These are phyloP conservation scores for Zalophus californianus DNA, from an alignment of 2,797 vertebrate species.

Conservation along the genomic window DNA sequence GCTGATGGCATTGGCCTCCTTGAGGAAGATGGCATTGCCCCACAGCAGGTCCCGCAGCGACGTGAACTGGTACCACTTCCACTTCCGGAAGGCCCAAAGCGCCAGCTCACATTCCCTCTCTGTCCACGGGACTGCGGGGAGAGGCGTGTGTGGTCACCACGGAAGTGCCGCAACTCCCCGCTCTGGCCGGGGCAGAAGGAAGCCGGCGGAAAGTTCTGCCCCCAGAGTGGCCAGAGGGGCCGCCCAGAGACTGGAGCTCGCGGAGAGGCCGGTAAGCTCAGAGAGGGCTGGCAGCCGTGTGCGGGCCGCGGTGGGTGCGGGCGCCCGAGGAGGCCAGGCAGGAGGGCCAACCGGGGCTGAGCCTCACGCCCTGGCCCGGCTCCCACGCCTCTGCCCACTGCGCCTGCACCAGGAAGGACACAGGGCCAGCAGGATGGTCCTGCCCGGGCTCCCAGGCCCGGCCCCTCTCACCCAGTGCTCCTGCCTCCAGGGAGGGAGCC, in stretches of 20 bases:
- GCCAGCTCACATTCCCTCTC: conserved; percentile 95
- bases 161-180: rapidly evolving
- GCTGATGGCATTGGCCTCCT: conserved; percentile 99
- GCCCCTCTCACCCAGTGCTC: not conserved
- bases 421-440: not conserved
- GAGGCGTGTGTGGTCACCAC: not conserved
- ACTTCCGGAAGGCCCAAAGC: conserved; percentile 96
- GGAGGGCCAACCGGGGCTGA: rapidly evolving
- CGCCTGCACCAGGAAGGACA: not conserved
- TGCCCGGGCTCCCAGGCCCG: not conserved
- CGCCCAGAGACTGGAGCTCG: not conserved
- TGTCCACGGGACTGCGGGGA: conserved; percentile 94
- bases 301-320: not conserved
- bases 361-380: rapidly evolving
- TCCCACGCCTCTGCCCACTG: not conserved
- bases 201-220: rapidly evolving
- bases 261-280: not conserved
- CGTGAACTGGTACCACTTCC: conserved; percentile 99
- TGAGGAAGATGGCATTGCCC: conserved; percentile 98
- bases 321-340: not conserved
- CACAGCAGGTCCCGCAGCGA: conserved; percentile 97
- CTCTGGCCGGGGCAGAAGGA: not conserved
- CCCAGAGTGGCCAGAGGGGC: rapidly evolving
- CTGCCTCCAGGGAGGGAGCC: not conserved
- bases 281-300: not conserved